A percentile compares a stretch with the other conserved stretches of the same genome.
These are phyloP conservation scores for Oncorhynchus mykiss DNA, from an alignment of 2,113 vertebrate species.

Conservation along the genomic window DNA sequence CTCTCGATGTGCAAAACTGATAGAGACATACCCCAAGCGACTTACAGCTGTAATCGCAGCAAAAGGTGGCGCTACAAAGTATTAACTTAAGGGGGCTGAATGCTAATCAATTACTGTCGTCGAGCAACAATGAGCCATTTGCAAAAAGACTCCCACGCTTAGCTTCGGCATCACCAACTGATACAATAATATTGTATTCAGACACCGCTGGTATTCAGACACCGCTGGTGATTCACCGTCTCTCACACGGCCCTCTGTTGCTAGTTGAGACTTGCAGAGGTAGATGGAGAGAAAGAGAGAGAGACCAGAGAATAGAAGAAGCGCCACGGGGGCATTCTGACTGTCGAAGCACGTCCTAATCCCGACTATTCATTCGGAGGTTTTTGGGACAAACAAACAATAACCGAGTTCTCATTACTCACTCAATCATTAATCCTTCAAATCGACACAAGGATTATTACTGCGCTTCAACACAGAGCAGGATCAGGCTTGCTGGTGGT, in stretches of 20 bases:
- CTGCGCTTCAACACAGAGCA: not conserved
- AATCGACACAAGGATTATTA: not conserved
- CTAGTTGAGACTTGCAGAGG: conserved; percentile 14
- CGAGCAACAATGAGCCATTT: too few relatives aligned
- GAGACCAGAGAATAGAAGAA: not conserved
- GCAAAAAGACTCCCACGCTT: too few relatives aligned
- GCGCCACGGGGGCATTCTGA: conserved; percentile 15
- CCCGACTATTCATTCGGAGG: conserved; percentile 1
- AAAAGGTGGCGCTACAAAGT: too few relatives aligned
- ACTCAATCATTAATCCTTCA: not conserved
- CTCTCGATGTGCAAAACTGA: too few relatives aligned
- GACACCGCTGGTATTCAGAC: not conserved
- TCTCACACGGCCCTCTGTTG: not conserved
- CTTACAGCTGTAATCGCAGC: too few relatives aligned
- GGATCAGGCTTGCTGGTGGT: not conserved
- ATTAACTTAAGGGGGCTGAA: too few relatives aligned
- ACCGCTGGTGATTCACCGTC: not conserved
- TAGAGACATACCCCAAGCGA: too few relatives aligned
- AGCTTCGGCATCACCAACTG: not conserved
- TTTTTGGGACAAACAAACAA: conserved; percentile 14
- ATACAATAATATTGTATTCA: not conserved
- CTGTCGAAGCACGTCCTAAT: conserved; percentile 9
- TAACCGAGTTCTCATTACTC: not conserved
- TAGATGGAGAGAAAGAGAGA: not conserved
- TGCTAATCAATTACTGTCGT: too few relatives aligned